phyloP scores from a whole-genome alignment of 2,888 invertebrate genomes.

The Eristalinus aeneus region DNA sequence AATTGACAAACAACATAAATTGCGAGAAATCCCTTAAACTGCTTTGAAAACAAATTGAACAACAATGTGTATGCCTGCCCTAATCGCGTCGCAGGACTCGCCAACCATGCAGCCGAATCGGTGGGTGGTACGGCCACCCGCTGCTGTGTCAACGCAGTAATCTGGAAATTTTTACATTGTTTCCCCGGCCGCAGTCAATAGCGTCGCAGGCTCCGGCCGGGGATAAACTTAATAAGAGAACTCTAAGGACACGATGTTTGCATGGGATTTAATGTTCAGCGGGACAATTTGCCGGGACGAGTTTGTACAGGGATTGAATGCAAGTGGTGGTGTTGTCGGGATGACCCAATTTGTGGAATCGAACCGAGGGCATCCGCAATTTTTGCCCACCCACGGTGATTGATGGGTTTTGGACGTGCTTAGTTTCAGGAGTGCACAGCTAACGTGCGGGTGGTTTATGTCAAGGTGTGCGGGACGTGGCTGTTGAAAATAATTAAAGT shows the following conservation, averaged over 20 bases:
- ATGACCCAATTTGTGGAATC: constrained; percentile 40
- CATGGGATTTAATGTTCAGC: constrained; percentile 70
- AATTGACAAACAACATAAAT: constrained; percentile 75
- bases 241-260: constrained; percentile 63
- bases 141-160: constrained; percentile 66
- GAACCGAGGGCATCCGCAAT: constrained; percentile 55
- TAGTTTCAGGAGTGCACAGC: neutral
- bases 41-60: constrained; percentile 74
- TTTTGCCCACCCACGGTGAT: constrained; percentile 49
- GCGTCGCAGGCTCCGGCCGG: neutral
- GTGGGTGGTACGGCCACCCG: constrained; percentile 48
- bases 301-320: constrained; percentile 44
- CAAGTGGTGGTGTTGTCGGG: constrained; percentile 10
- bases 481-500: neutral
- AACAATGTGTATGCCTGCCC: constrained; percentile 23
- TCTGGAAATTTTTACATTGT: constrained; percentile 68
- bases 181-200: constrained; percentile 11
- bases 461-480: neutral
- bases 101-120: neutral
- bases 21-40: constrained; percentile 74
- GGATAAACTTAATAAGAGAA: constrained; percentile 56
- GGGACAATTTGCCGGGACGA: constrained; percentile 73
- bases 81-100: constrained; percentile 1
- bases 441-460: neutral
- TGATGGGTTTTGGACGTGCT: constrained; percentile 61